These are phyloP conservation scores for Zoroaster sp. DNA, from an alignment of 53 echinoderm and acorn worm genomes.

Conservation along the genomic window DNA sequence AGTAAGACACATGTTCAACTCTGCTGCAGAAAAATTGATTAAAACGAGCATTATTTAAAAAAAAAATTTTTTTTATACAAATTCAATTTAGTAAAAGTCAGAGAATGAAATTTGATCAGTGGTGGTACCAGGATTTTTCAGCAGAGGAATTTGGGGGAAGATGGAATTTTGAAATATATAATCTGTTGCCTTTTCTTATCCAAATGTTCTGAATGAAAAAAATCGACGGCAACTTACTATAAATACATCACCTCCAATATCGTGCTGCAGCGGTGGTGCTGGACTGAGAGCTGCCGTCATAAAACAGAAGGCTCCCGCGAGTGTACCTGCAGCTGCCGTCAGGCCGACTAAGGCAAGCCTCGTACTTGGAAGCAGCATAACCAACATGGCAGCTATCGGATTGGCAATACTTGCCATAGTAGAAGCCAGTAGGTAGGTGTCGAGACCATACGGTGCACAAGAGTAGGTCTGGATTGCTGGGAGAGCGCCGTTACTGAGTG, in stretches of 20 bases:
- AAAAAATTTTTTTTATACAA: too few species aligned
- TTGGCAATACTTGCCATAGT: conserved; percentile 82
- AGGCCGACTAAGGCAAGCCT: conserved; percentile 63
- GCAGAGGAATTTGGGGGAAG: too few species aligned
- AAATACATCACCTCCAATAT: conserved; percentile 64
- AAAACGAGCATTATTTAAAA: not conserved
- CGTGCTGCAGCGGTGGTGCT: conserved; percentile 76
- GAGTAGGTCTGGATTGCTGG: conserved; percentile 93
- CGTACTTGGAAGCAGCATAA: conserved; percentile 63
- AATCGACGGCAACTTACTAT: conserved; percentile 82
- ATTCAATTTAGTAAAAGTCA: too few species aligned
- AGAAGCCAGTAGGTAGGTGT: conserved; percentile 87
- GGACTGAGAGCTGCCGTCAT: conserved; percentile 82
- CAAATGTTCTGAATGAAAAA: not conserved
- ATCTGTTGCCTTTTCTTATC: too few species aligned
- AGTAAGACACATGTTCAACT: not conserved
- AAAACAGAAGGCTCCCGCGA: conserved; percentile 72
- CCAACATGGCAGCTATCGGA: conserved; percentile 80
- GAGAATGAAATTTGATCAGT: too few species aligned
- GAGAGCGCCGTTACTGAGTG: conserved; percentile 78
- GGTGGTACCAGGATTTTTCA: too few species aligned
- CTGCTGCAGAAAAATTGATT: not conserved
- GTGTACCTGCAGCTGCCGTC: conserved; percentile 37
- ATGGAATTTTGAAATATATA: too few species aligned
- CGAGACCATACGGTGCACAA: conserved; percentile 78